These are phyloP conservation scores for Distichodus sexfasciatus DNA, from an alignment of 2,797 vertebrate species.

Conservation along the genomic window DNA sequence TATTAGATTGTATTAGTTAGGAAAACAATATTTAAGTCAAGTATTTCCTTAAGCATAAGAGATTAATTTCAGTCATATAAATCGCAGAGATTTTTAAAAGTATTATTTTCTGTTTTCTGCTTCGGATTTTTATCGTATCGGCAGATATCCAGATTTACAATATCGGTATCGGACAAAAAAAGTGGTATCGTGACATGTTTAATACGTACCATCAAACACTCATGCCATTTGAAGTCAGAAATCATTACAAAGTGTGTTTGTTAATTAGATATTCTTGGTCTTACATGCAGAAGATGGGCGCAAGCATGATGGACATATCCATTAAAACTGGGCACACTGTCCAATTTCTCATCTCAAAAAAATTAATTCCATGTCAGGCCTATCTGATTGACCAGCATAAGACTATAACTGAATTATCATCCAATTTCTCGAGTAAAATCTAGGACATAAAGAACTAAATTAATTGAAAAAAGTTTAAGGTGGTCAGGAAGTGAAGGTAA, in stretches of 20 bases:
- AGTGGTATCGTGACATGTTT: too few species aligned
- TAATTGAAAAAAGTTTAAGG: slow-evolving; percentile 66
- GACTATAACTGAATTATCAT: slow-evolving; percentile 54
- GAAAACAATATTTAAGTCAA: too few species aligned
- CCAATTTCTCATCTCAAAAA: slow-evolving; percentile 59
- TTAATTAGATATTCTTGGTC: slow-evolving; percentile 61
- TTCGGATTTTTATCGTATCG: too few species aligned
- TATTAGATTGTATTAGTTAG: too few species aligned
- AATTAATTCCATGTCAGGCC: slow-evolving; percentile 59
- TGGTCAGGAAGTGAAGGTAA: slow-evolving; percentile 58
- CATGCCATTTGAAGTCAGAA: background rate
- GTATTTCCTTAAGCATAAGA: too few species aligned
- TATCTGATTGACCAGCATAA: slow-evolving; percentile 57
- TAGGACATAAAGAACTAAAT: slow-evolving; percentile 49
- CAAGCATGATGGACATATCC: slow-evolving; percentile 67
- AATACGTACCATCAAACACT: background rate
- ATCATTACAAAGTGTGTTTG: slow-evolving; percentile 45
- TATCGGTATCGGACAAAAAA: too few species aligned
- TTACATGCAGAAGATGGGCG: slow-evolving; percentile 53
- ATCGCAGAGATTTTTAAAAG: too few species aligned
- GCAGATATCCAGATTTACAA: too few species aligned
- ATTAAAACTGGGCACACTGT: slow-evolving; percentile 63
- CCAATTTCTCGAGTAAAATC: slow-evolving; percentile 57
- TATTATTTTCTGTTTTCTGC: too few species aligned
- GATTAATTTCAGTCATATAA: too few species aligned